A percentile compares a stretch with the other conserved stretches of the same genome.
Conservation (phyloP, 2,888 invertebrate genomes). For the Entomobrya multifasciata region DNA sequence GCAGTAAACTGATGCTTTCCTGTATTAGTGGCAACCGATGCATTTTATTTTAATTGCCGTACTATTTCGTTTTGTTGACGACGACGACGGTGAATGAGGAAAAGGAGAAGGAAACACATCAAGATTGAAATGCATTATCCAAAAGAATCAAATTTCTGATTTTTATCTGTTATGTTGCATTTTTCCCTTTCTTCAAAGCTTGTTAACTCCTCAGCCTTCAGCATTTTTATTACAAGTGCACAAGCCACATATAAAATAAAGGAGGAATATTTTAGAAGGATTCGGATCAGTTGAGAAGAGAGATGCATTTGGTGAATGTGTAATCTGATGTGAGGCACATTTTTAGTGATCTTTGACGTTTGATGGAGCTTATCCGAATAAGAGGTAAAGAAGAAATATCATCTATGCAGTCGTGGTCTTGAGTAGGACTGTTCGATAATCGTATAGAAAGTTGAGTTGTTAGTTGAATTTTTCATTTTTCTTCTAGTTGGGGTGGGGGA, state of each 20-base stretch:
- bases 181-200: background rate
- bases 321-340: slow-evolving; percentile 14
- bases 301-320: background rate
- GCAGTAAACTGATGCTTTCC: slow-evolving; percentile 6
- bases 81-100: no score
- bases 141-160: slow-evolving; percentile 55
- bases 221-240: background rate
- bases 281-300: background rate
- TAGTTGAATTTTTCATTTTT: background rate
- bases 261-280: background rate
- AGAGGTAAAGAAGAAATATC: slow-evolving; percentile 13
- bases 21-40: background rate
- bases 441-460: background rate
- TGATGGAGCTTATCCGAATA: no score
- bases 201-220: slow-evolving; percentile 43
- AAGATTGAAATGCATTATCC: slow-evolving; percentile 49
- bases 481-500: background rate
- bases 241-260: no score
- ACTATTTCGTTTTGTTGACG: no score
- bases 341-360: no score
- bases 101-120: slow-evolving; percentile 8
- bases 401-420: slow-evolving; percentile 16
- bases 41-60: slow-evolving; percentile 63
- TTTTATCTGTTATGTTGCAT: slow-evolving; percentile 33
- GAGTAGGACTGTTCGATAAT: slow-evolving; percentile 10